Base-by-base conservation (phyloP, 2,888 invertebrate species). In the Ceramica pisi region DNA sequence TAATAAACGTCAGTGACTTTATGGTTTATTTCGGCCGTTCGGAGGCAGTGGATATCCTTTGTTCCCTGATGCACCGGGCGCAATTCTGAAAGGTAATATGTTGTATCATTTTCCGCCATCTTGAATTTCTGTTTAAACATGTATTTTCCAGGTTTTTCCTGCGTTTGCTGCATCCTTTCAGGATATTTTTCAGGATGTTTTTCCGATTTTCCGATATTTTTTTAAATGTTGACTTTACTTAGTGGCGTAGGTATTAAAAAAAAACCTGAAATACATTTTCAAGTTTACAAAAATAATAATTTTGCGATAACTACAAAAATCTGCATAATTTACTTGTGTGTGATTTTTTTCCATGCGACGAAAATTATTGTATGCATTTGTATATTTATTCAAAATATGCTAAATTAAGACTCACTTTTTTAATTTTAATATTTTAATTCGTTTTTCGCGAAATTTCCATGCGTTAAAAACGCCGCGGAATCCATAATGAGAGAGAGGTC, bases 61-160 rank as follows among this genome's bases (percentile, higher is more conserved):
- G 85, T 85, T 85, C 85, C 73, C 73, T 38, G 70, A 65, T 85
- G 85, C 86, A 85, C 65, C 72, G 48, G 38, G 64, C 81, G 74
- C 78, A 79, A 65, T 81, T 21, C 71, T 69, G 53, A 80, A 85
- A 85, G 86, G 85, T 85, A 85, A 81, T 74, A 85, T 68, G 76
- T 86, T 62, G 69, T 74, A 69, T 84, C 68, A 72, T 56, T 82
- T 82, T 75, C 72, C 79, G 84, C 84, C 84, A 84, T 84, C 79
- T 84, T 85, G 84, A 35, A 61, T 79, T 82, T 71, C 31, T 26
- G 26, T 55, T 61, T 26, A 51, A 65, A 59, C 63, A n/a, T 78
- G 38, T 66, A 59, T 66, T 77, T 77, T 53, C 21, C 60, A 66
- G 50, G 62, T 12, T 41, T 65, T 35, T 51, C 46, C 44, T 26